A percentile compares a stretch with the other conserved stretches of the same genome.
Conservation (phyloP, 2,113 vertebrate genomes). For the Prochilodus magdalenae region DNA sequence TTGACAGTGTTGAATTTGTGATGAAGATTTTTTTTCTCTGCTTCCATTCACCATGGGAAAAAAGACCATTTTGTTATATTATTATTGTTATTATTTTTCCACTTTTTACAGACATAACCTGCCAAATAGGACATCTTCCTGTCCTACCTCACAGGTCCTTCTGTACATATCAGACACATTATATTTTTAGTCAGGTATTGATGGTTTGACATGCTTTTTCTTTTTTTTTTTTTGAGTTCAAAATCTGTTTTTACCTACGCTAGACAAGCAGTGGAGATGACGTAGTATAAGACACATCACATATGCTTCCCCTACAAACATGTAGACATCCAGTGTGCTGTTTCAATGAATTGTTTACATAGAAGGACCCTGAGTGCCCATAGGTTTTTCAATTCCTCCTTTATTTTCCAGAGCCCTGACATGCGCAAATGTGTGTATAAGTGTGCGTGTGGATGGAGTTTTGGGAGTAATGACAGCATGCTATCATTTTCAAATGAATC, state of each 20-base stretch:
- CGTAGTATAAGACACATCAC: constrained; percentile 41
- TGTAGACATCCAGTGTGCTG: constrained; percentile 41
- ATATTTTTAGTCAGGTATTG: constrained; percentile 48
- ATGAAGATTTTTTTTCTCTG: constrained; percentile 72
- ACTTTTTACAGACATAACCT: constrained; percentile 67
- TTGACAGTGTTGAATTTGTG: constrained; percentile 76
- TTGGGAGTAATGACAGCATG: constrained; percentile 63
- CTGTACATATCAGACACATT: constrained; percentile 77
- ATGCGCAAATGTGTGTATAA: constrained; percentile 26
- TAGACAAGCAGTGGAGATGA: constrained; percentile 37
- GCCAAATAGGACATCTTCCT: constrained; percentile 72
- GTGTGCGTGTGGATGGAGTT: constrained; percentile 19
- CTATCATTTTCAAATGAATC: constrained; percentile 62
- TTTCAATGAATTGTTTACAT: constrained; percentile 59
- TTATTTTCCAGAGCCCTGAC: constrained; percentile 42
- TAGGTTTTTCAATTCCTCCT: constrained; percentile 51
- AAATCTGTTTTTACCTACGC: constrained; percentile 25
- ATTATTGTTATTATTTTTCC: not conserved
- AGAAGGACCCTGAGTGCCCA: constrained; percentile 52
- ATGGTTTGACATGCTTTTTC: constrained; percentile 41
- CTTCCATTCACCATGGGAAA: constrained; percentile 67
- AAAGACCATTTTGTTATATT: constrained; percentile 15
- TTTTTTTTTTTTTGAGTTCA: constrained; percentile 23
- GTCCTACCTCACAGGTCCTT: constrained; percentile 62
- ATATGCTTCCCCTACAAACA: constrained; percentile 52